Base-by-base conservation (phyloP, 2,797 vertebrate genomes). In the Eurystomus glaucurus region DNA sequence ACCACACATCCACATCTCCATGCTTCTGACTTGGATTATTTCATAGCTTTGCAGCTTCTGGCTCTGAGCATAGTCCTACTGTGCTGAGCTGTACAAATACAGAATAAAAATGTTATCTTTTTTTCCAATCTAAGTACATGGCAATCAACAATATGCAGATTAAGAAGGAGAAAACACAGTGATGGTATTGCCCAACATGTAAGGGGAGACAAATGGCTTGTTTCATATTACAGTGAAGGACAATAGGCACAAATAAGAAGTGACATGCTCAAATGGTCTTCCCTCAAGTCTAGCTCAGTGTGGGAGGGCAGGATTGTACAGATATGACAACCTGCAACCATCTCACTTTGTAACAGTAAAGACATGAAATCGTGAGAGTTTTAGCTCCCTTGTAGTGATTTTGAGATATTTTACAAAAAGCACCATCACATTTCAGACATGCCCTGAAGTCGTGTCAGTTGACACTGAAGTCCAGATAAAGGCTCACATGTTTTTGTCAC, bases 331-430 rank as follows among this genome's bases (percentile, higher is more conserved):
- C 13, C 21, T 54, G 18, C 19, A 54, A 29, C 11, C 21, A 60
- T 77, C 55, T 45, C 22, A 22, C 23, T 65, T 64, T 2, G 0
- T 15, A 51, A 58, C 9, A 90, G 45, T 28, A 35, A 37, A 35
- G 51, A 48, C 4, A n/a, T 9, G 11, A 46, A 74, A 74, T 17
- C 29, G 18, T 0, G 0, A 85, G n/a, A 62, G 26, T 23, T 70
- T 52, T 20, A 51, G 14, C 17, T 83, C 7, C 57, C 43, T 25
- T 33, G 55, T 1, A 71, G 14, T 19, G 33, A 62, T 55, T 92
- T 45, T 64, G 55, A 60, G 52, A 26, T 25, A 71, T 57, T 54
- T 37, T 17, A 29, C 5, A 1, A 1, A 71, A 81, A 88, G 4
- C 37, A 77, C 5, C 14, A 58, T 9, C 11, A 48, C n/a, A 23